These are phyloP conservation scores for Scatophagus argus DNA, from an alignment of 2,113 vertebrate genomes.

Conservation along the genomic window DNA sequence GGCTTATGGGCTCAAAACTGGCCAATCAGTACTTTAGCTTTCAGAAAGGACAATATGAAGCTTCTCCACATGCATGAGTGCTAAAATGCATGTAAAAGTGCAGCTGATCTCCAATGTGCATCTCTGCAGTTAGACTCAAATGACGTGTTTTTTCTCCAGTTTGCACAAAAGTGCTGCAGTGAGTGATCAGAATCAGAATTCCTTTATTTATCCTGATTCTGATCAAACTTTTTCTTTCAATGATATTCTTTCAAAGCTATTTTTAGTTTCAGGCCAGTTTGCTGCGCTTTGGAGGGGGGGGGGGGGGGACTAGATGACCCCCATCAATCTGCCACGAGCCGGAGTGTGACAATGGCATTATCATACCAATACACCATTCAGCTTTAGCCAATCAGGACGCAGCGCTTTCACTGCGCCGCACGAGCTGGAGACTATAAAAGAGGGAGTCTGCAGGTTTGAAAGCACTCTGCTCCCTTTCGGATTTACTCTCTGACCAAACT, in stretches of 20 bases:
- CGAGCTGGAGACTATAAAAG: conserved; percentile 77
- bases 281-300: conserved; percentile 26
- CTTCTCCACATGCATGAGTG: background rate
- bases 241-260: too few species aligned
- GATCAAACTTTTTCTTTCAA: conserved; percentile 29
- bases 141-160: background rate
- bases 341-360: conserved; percentile 82
- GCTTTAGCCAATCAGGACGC: conserved; percentile 78
- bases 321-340: conserved; percentile 87
- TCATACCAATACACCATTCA: conserved; percentile 82
- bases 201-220: too few species aligned
- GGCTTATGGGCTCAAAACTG: background rate
- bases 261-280: conserved; percentile 54
- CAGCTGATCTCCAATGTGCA: background rate
- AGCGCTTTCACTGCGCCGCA: conserved; percentile 66
- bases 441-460: fast-evolving
- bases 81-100: background rate
- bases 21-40: background rate
- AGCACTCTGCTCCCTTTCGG: conserved; percentile 57
- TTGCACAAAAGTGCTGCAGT: conserved; percentile 21
- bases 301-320: conserved; percentile 64
- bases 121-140: background rate
- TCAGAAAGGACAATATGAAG: background rate
- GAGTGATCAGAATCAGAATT: too few species aligned
- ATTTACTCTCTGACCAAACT: conserved; percentile 23